Evolutionary conservation across 2,113 vertebrate species (phyloP), one percentile per base, ranked within the genome.

Genomic region (Carollia perspicillata): DNA sequence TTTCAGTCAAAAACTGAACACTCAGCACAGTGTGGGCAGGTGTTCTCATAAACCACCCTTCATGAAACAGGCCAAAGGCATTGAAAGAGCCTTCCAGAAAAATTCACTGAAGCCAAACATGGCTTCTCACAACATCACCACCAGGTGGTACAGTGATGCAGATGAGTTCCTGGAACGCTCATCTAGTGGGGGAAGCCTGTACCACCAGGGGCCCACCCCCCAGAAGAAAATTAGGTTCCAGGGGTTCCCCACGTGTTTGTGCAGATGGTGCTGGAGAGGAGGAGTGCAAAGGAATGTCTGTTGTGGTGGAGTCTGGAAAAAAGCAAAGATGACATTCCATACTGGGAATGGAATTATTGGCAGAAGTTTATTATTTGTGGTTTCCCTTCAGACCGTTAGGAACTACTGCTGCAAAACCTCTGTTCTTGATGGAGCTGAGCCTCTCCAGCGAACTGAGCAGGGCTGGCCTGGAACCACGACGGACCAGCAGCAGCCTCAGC

Each of bases 401-500:
- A 86, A 90, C 90, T 28, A 49, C n/a, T 33, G 42, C 30, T 33
- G 86, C 66, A 33, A n/a, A 74, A 17, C 44, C 49, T 12, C 84
- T 42, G 58, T 89, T 94, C 77, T 87, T 49, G 33, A 68, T 60
- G 75, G 90, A 93, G 55, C 69, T 8, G 30, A 30, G 55, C 37
- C 71, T 33, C n/a, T 79, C 51, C 20, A 6, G 65, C 47, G 88
- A 53, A 33, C 63, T 77, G 58, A 47, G 71, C 94, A 51, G 94
- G 92, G 84, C 63, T 58, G 47, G 51, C 84, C 88, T 84, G 51
- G 89, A 47, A 55, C 91, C 42, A 5, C 13, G 69, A 88, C 77
- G 37, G 55, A 11, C 74, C 53, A 37, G 35, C 13, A 8, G 17
- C 42, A 96, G 69, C 96, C 95, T 96, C 11, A 18, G 93, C 95